Percentiles rank a stretch among this genome's conserved stretches.
phyloP scores from a whole-genome alignment of 2,888 invertebrate genomes.

The Eurois occulta region DNA sequence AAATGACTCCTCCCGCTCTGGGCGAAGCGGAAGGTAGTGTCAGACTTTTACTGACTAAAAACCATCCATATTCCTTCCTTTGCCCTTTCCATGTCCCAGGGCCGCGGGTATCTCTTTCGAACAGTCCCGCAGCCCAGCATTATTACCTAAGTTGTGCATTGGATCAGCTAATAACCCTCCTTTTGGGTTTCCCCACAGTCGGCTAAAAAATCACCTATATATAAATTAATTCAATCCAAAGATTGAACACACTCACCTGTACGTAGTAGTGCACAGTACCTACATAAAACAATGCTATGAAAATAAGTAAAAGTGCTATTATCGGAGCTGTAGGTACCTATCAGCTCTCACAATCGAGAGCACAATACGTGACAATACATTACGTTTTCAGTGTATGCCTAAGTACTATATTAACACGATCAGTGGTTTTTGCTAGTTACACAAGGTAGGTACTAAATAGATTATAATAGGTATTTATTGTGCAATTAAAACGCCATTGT shows the following conservation, averaged over 20 bases:
- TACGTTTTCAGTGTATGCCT: slow-evolving; percentile 5
- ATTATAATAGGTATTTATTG: too few species aligned
- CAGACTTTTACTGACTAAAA: too few species aligned
- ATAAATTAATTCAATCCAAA: neutral
- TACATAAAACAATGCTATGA: slow-evolving; percentile 16
- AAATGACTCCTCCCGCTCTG: too few species aligned
- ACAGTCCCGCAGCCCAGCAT: too few species aligned
- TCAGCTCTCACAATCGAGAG: slow-evolving; percentile 30
- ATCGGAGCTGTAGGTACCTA: slow-evolving; percentile 7
- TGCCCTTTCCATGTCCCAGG: too few species aligned
- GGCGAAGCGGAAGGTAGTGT: too few species aligned
- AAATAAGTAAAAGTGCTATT: slow-evolving; percentile 26
- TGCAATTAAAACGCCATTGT: too few species aligned
- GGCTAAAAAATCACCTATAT: neutral
- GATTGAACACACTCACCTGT: neutral
- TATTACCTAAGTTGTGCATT: neutral
- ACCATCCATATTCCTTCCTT: too few species aligned
- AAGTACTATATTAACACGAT: neutral
- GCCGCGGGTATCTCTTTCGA: too few species aligned
- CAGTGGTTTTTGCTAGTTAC: neutral
- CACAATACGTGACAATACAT: slow-evolving; percentile 13
- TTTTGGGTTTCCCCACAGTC: neutral
- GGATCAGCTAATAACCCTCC: neutral
- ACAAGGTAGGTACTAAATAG: too few species aligned
- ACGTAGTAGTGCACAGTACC: neutral